phyloP scores from a whole-genome alignment of 2,888 invertebrate genomes.

The Synanthedon myopaeformis region DNA sequence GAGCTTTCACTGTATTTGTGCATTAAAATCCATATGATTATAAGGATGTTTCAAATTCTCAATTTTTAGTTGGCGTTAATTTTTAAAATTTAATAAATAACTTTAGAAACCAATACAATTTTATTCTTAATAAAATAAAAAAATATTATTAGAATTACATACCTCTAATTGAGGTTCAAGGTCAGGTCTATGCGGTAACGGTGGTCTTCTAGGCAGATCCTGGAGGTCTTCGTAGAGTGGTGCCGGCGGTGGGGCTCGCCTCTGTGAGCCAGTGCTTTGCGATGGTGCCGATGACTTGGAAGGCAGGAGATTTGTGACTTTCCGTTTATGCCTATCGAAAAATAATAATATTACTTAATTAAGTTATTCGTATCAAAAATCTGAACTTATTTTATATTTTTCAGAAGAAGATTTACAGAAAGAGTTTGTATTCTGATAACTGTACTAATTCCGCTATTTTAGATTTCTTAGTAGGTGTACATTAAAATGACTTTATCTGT shows the following conservation, averaged over 20 bases:
- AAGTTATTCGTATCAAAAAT: no score
- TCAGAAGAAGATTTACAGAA: neutral
- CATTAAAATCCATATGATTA: no score
- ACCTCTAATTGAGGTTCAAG: conserved; percentile 64
- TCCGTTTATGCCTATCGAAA: conserved; percentile 85
- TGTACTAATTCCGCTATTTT: no score
- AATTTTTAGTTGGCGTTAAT: no score
- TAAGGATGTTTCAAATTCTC: no score
- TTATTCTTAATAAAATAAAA: no score
- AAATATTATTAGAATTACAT: conserved; percentile 4
- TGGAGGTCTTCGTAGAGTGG: conserved; percentile 85
- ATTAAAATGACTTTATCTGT: neutral
- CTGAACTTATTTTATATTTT: no score
- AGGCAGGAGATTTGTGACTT: conserved; percentile 86
- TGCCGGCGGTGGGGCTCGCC: conserved; percentile 65
- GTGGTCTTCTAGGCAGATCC: conserved; percentile 72
- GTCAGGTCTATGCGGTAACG: conserved; percentile 54
- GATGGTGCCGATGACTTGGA: conserved; percentile 79
- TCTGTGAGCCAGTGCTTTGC: conserved; percentile 57
- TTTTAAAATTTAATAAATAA: no score
- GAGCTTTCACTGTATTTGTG: no score
- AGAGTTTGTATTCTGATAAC: neutral
- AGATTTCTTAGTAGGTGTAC: neutral
- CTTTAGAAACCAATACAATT: no score
- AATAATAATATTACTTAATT: conserved; percentile 15